phyloP scores from a whole-genome alignment of 2,113 vertebrate species.

The Gymnogyps californianus region DNA sequence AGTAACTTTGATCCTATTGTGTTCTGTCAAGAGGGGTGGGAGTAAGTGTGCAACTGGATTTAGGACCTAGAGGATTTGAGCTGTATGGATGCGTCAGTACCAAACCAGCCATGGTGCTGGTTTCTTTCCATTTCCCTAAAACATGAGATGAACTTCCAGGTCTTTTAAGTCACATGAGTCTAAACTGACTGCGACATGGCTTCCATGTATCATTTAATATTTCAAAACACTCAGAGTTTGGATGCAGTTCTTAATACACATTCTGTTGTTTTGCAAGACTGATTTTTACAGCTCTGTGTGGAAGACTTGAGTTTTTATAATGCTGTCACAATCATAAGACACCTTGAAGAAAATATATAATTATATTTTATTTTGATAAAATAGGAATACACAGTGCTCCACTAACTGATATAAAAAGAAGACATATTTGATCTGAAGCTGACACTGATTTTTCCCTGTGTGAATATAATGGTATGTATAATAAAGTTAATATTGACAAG shows the following conservation, averaged over 20 bases:
- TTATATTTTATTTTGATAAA: neutral
- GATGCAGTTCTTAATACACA: neutral
- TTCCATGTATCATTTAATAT: neutral
- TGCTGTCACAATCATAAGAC: neutral
- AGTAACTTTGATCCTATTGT: neutral
- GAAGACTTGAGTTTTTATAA: neutral
- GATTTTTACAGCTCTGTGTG: neutral
- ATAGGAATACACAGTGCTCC: neutral
- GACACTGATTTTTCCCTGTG: neutral
- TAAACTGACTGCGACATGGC: neutral
- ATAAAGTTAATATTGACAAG: neutral
- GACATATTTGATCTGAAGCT: neutral
- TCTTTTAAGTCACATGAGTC: neutral
- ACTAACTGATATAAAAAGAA: neutral
- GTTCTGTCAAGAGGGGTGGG: neutral
- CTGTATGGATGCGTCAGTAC: neutral
- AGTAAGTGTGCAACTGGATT: neutral
- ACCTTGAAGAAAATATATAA: neutral
- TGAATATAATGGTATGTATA: neutral
- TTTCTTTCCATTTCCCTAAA: neutral
- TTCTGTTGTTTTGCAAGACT: neutral
- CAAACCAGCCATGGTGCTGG: accelerated
- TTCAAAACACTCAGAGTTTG: neutral
- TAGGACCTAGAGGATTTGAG: neutral
- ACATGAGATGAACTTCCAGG: neutral